Evolutionary conservation across 2,113 vertebrate species (phyloP), one percentile per base, ranked within the genome.

Genomic region (Tetraodon nigroviridis): DNA sequence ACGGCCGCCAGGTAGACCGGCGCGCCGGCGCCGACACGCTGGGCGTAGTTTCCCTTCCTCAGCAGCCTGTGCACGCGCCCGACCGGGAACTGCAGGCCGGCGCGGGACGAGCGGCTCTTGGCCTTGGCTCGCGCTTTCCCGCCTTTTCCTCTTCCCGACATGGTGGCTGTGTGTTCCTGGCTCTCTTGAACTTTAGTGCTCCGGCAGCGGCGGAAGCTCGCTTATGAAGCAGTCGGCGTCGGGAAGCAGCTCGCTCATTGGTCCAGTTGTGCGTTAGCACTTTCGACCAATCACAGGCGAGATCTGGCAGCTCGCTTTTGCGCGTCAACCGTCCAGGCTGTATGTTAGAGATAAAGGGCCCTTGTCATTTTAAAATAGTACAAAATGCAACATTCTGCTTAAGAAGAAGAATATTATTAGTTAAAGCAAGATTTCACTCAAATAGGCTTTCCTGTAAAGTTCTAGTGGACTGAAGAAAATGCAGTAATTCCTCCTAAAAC

Each of bases 81-180:
- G 0, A 80, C 78, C 0, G 78, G 73, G 19, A 81, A 81, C 61
- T 81, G 79, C 0, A 78, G 67, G 0, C 79, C 75, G 0, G 78
- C 78, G 0, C 78, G 41, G 0, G 67, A 81, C 0, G 67, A 77
- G 16, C 76, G 56, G 2, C 51, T 64, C 60, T 71, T 79, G 0
- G 57, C 48, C 53, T 79, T 79, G 0, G 71, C 45, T 4, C 67
- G 60, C 0, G 3, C 18, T 0, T 79, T 79, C 0, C 49, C 61
- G 1, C 5, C 46, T 1, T 75, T 81, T 6, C 79, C 79, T 4
- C 79, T 41, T 60, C 79, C 79, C 12, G 64, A 71, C 78, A 80
- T 63, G 0, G 2, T 46, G 13, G 17, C 6, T n/a, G 2, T n/a
- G 16, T 7, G 44, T 16, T 17, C 5, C 7, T 7, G 32, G 5